phyloP scores from a whole-genome alignment of 1,140 invertebrate species.

The Leptinotarsa lineolata region DNA sequence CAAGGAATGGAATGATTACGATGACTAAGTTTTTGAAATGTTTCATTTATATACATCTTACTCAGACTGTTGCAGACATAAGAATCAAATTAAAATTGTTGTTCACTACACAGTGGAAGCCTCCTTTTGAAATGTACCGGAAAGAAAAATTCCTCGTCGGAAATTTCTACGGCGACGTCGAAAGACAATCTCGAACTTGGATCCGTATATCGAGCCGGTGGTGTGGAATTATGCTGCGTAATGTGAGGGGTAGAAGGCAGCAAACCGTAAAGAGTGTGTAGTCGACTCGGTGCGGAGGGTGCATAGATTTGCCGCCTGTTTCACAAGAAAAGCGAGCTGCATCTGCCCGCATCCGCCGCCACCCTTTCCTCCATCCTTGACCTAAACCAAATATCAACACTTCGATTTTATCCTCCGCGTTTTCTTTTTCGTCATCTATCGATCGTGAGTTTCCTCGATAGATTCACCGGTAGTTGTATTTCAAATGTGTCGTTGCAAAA shows the following conservation, averaged over 20 bases:
- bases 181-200: conserved; percentile 24
- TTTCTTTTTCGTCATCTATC: too few relatives aligned
- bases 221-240: conserved; percentile 35
- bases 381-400: conserved; percentile 22
- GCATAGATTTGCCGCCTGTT: conserved; percentile 37
- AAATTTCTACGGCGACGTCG: not conserved
- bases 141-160: not conserved
- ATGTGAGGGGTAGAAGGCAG: conserved; percentile 32
- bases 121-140: too few relatives aligned
- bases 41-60: too few relatives aligned
- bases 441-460: too few relatives aligned
- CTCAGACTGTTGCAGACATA: too few relatives aligned
- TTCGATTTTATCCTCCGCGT: not conserved
- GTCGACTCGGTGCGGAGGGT: conserved; percentile 28
- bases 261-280: conserved; percentile 36
- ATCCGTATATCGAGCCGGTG: conserved; percentile 19
- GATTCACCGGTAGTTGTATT: too few relatives aligned
- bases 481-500: too few relatives aligned
- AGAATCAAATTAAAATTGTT: too few relatives aligned
- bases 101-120: too few relatives aligned
- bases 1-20: too few relatives aligned
- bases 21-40: too few relatives aligned
- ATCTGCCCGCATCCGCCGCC: not conserved
- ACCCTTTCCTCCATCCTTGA: conserved; percentile 15
- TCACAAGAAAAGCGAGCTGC: conserved; percentile 28